phyloP scores from a whole-genome alignment of 2,113 vertebrate genomes.

The Upupa epops region DNA sequence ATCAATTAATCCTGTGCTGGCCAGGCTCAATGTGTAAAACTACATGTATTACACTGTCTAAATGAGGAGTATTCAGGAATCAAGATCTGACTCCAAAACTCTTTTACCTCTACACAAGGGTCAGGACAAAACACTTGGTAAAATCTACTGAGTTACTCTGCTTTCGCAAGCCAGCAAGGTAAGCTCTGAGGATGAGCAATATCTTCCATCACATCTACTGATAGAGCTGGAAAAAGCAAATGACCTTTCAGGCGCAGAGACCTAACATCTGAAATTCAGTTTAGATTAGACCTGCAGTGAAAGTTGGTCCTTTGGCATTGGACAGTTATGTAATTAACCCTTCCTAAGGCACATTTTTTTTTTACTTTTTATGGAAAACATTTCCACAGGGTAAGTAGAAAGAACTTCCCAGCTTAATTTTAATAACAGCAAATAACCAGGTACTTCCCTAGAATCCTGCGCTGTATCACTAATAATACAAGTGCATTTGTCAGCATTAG shows the following conservation, averaged over 20 bases:
- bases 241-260: not conserved
- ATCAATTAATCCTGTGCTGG: not conserved
- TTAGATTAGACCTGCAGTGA: not conserved
- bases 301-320: not conserved
- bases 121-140: not conserved
- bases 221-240: not conserved
- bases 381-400: not conserved
- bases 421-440: not conserved
- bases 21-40: not conserved
- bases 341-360: not conserved
- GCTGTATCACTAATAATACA: not conserved
- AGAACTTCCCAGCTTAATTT: not conserved
- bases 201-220: not conserved
- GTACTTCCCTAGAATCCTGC: not conserved
- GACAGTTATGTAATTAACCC: not conserved
- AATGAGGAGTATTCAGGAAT: not conserved
- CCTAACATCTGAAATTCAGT: not conserved
- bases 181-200: not conserved
- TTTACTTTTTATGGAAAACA: not conserved
- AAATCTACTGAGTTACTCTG: not conserved
- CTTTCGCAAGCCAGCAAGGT: not conserved
- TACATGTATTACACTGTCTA: not conserved
- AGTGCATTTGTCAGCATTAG: not conserved
- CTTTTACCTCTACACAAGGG: not conserved
- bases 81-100: conserved; percentile 17